Evolutionary conservation across 2,797 vertebrate genomes (phyloP).

Genomic region (Spea hammondii): DNA sequence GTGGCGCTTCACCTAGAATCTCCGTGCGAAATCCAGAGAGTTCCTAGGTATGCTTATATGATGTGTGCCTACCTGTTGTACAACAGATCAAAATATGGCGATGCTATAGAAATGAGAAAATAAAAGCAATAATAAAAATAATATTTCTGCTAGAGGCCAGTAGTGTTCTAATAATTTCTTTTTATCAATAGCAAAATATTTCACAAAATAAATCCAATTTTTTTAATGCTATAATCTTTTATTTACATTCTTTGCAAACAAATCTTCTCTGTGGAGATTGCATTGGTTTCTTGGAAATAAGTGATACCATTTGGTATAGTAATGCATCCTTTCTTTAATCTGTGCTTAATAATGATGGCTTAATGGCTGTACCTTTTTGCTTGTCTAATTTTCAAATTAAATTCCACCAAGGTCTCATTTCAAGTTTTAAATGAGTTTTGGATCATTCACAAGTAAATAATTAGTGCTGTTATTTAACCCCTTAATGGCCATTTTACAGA

Average conservation of each 20-base stretch:
- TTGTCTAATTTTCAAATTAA: conserved; percentile 35
- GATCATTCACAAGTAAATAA: conserved; percentile 8
- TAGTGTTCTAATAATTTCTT: not conserved
- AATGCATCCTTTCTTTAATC: conserved; percentile 14
- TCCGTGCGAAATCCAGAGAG: too few relatives aligned
- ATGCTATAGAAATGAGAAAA: too few relatives aligned
- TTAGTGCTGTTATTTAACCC: conserved; percentile 16
- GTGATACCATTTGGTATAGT: conserved; percentile 25
- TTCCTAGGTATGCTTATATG: too few relatives aligned
- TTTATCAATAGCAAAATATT: not conserved
- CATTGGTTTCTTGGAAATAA: conserved; percentile 31
- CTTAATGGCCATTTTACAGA: too few relatives aligned
- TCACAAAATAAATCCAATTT: not conserved
- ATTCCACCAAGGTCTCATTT: conserved; percentile 22
- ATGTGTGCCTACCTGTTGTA: too few relatives aligned
- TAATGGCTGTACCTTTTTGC: conserved; percentile 18
- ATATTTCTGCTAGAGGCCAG: too few relatives aligned
- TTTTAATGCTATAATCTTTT: conserved; percentile 9
- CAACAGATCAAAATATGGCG: too few relatives aligned
- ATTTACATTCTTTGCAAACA: conserved; percentile 15
- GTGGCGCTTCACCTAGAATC: too few relatives aligned
- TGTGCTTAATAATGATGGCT: conserved; percentile 32
- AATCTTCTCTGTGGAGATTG: conserved; percentile 13
- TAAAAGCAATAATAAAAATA: too few relatives aligned
- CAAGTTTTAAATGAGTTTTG: conserved; percentile 11